Evolutionary conservation across 1,140 invertebrate species (phyloP), one percentile per base, ranked within the genome.

Genomic region (Ephestia elutella): DNA sequence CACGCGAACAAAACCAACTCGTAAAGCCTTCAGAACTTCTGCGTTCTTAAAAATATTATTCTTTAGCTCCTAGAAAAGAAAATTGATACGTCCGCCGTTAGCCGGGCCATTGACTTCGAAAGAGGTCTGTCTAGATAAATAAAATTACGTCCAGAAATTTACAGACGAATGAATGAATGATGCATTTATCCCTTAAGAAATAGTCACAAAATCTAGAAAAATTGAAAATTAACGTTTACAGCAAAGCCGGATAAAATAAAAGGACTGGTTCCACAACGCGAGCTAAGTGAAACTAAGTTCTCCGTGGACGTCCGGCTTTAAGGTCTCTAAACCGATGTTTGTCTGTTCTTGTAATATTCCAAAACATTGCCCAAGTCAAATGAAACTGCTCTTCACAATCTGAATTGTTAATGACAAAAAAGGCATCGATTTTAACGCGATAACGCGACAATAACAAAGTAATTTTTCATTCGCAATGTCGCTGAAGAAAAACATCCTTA

Each of bases 401-500:
- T 15, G 28, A 55, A 57, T 51, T 19, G 60, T 57, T 61, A 56
- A 61, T 59, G 57, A 62, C 54, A 57, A 68, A 64, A 56, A 25
- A 7, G n/a, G 48, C 49, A 49, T 25, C 58, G 57, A 56, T 60
- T 48, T 51, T 10, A 59, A 3, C 50, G 19, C 11, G 50, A 25
- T 15, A 20, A 15, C 15, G 7, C 28, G 32, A 64, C 61, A 68
- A 71, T 68, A 71, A 68, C 63, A 70, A 54, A 57, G 67, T 64
- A 66, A 73, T 73, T 73, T 69, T 71, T 73, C 71, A 73, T 70
- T 59, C 61, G 56, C 59, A 57, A 28, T 57, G 58, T 64, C 55
- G 58, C 32, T 54, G 51, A 58, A 59, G 59, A 63, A 68, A 65
- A 67, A 66, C 58, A 65, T 49, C 58, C 60, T 61, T 63, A 49